Evolutionary conservation across 1,140 invertebrate species (phyloP), one percentile per base, ranked within the genome.

Genomic region (Calosoma granatense): DNA sequence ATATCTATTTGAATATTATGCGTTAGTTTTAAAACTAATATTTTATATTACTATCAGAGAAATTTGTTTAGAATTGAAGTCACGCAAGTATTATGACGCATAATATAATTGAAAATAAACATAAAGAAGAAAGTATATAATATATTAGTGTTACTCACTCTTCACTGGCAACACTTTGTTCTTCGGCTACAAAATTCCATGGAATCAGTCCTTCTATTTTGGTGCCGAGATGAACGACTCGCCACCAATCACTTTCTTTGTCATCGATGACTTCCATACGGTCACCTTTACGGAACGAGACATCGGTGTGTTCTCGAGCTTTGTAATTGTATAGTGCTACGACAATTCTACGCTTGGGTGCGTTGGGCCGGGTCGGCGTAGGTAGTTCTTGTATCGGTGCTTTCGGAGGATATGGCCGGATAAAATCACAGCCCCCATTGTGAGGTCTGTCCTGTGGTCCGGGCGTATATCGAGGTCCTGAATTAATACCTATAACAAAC

Each of bases 131-230:
- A n/a, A n/a, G n/a, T n/a, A n/a, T n/a, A n/a, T n/a, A n/a, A n/a
- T n/a, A n/a, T n/a, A n/a, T n/a, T n/a, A n/a, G n/a, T n/a, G n/a
- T 21, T 55, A 84, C 87, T 88, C 76, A 96, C 93, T 97, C 94
- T 84, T 96, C 92, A 74, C 90, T 94, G 73, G 97, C 92, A 9
- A 95, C 88, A 26, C 92, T 94, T 68, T 88, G 86, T 70, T 94
- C 92, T 59, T 88, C 84, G 1, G 93, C 94, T 2, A 97, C 92
- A 70, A 94, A 97, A 73, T 95, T 96, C 68, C 92, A 86, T 1
- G 94, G 93, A 63, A 97, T 92, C 58, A 94, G 84, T 4, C 93
- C 94, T 70, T 91, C 88, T 61, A 86, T 80, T 56, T 88, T 81
- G 53, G 87, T 91, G 56, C 79, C 81, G 43, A 94, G 74, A 71